Conservation (phyloP, 2,113 vertebrate genomes). For the Oncorhynchus mykiss region DNA sequence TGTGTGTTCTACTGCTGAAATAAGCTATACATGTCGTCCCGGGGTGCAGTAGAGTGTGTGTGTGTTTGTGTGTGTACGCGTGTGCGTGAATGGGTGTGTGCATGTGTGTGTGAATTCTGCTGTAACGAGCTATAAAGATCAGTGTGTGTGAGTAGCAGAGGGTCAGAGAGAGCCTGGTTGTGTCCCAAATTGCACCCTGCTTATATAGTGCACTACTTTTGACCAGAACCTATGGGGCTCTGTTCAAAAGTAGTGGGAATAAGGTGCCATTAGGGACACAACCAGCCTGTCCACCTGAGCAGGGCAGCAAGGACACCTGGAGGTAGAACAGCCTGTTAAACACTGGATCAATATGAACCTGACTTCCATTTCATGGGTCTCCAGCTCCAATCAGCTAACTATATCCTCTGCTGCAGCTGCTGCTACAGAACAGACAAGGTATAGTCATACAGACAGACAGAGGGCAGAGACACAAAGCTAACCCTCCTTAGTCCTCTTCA, state of each 20-base stretch:
- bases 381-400: constrained; percentile 93
- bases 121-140: constrained; percentile 62
- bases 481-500: constrained; percentile 90
- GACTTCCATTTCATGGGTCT: constrained; percentile 99
- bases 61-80: too few species aligned
- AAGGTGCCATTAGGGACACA: too few species aligned
- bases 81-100: too few species aligned
- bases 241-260: too few species aligned
- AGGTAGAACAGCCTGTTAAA: constrained; percentile 87
- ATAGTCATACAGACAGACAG: constrained; percentile 74
- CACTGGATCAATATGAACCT: constrained; percentile 97
- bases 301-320: constrained; percentile 89
- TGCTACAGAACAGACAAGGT: constrained; percentile 85
- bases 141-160: constrained; percentile 61
- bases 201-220: too few species aligned
- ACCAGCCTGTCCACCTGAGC: constrained; percentile 72
- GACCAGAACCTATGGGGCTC: too few species aligned
- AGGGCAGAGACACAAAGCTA: constrained; percentile 81
- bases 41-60: too few species aligned
- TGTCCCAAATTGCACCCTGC: too few species aligned
- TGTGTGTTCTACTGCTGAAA: background rate
- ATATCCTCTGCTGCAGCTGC: constrained; percentile 81
- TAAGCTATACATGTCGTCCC: too few species aligned
- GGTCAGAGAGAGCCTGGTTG: constrained; percentile 68
- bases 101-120: background rate